Percentiles rank a stretch among this genome's conserved stretches.
Conservation (phyloP, 2,888 invertebrate species). For the Drosophila vallismaia region DNA sequence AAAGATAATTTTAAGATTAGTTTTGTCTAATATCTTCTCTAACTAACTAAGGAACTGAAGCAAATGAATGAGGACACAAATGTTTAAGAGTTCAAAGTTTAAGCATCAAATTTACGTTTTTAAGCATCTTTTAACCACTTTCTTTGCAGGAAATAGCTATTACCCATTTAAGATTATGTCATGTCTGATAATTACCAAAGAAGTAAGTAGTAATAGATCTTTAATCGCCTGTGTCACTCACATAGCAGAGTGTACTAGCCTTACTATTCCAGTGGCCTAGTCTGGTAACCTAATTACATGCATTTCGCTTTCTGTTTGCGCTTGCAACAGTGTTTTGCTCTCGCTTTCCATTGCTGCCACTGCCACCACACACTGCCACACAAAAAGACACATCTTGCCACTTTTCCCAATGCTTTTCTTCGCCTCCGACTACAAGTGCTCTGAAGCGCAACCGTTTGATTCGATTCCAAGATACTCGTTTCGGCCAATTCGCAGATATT, state of each 20-base stretch:
- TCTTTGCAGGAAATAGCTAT: neutral
- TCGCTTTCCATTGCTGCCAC: constrained; percentile 46
- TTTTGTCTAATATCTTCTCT: too few species aligned
- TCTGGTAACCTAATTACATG: constrained; percentile 40
- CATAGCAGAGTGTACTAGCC: neutral
- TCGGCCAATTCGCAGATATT: constrained; percentile 50
- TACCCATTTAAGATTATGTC: neutral
- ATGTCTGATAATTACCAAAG: constrained; percentile 8
- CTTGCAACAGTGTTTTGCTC: constrained; percentile 46
- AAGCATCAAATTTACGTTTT: too few species aligned
- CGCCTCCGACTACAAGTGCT: constrained; percentile 14
- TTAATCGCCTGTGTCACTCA: constrained; percentile 46
- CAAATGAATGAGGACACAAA: too few species aligned
- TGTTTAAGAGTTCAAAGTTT: too few species aligned
- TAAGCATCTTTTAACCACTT: too few species aligned
- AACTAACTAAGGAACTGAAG: too few species aligned
- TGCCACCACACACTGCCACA: constrained; percentile 4
- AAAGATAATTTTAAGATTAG: constrained; percentile 8
- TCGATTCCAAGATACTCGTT: constrained; percentile 62
- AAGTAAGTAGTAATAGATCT: constrained; percentile 5
- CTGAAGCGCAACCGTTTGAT: constrained; percentile 62
- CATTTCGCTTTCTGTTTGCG: constrained; percentile 5
- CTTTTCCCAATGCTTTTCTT: constrained; percentile 12
- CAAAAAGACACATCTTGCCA: constrained; percentile 28
- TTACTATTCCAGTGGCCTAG: constrained; percentile 2